Evolutionary conservation across 2,888 invertebrate genomes (phyloP).

Genomic region (Drosophila neutralis): DNA sequence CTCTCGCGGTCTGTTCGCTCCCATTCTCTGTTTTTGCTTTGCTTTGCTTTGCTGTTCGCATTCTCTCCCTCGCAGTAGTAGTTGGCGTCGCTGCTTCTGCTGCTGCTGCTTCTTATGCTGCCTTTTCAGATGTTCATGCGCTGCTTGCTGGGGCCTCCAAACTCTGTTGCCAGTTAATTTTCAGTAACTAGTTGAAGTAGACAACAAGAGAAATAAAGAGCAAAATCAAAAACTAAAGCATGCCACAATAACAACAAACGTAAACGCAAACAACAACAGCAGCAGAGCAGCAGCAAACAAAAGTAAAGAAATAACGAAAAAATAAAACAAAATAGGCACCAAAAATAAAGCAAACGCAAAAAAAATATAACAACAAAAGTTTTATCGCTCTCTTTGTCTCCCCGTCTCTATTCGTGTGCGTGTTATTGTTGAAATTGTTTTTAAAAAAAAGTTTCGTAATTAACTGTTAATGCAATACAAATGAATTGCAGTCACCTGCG

Average conservation of each 20-base stretch:
- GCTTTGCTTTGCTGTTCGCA: conserved; percentile 22
- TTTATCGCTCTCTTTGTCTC: conserved; percentile 30
- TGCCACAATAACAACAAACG: conserved; percentile 36
- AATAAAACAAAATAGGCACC: conserved; percentile 14
- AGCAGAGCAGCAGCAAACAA: conserved; percentile 26
- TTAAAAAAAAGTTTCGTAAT: conserved; percentile 55
- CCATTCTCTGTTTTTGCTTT: conserved; percentile 19
- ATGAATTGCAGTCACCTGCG: conserved; percentile 53
- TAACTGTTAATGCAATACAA: conserved; percentile 54
- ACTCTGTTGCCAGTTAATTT: conserved; percentile 77
- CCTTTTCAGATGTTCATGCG: conserved; percentile 61
- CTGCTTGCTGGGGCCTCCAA: conserved; percentile 59
- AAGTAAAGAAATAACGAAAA: conserved; percentile 45
- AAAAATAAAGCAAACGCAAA: conserved; percentile 33
- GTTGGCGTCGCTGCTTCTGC: conserved; percentile 23
- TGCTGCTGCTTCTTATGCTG: conserved; percentile 56
- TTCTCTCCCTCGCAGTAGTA: conserved; percentile 50
- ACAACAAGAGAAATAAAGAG: conserved; percentile 62
- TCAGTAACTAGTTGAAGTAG: conserved; percentile 79
- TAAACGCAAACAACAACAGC: conserved; percentile 22
- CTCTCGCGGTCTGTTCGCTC: conserved; percentile 21
- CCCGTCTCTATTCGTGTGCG: conserved; percentile 28
- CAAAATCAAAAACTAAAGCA: conserved; percentile 42
- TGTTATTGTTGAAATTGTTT: conserved; percentile 57
- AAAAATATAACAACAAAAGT: conserved; percentile 40